Evolutionary conservation across 2,113 vertebrate species (phyloP), one percentile per base, ranked within the genome.

Genomic region (Ia io): DNA sequence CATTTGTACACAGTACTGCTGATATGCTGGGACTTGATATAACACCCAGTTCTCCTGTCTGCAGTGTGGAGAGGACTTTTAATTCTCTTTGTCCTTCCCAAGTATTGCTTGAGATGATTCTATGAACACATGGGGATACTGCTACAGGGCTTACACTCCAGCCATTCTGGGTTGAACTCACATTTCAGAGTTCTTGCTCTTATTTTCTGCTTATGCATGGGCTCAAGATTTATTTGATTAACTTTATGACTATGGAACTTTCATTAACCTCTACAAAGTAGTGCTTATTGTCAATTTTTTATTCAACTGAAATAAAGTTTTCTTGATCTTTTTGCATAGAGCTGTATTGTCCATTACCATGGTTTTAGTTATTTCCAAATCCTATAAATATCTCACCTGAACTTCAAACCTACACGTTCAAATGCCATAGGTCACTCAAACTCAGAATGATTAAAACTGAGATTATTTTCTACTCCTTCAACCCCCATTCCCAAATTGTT

Each of bases 141-240:
- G 13, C 20, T 22, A 17, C 20, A 65, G 9, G 51, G 65, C 32
- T 96, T 71, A 30, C 32, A 18, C 23, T 2, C 16, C 56, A 76
- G 6, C 16, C 8, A 67, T 82, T 85, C 17, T 77, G 35, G 23
- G 18, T 61, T 73, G 40, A 73, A 32, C 18, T 67, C 37, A 53
- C 76, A 84, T 71, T 94, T 96, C 18, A 76, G n/a, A 16, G 32
- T 63, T 18, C 22, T 94, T 61, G 83, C 32, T 93, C 94, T 93
- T 86, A 93, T 69, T 96, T 96, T 93, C 63, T 84, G 18, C 7
- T 84, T 85, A 88, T 56, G 9, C 10, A 11, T 80, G 35, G 67
- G 3, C 18, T 90, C 42, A 88, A 35, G 18, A 42, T 44, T 87
- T 95, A 74, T 71, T 94, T 94, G 3, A 14, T 77, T 86, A 35